These are phyloP conservation scores for Dolichopus griseipennis DNA, from an alignment of 2,888 invertebrate species.

Conservation along the genomic window DNA sequence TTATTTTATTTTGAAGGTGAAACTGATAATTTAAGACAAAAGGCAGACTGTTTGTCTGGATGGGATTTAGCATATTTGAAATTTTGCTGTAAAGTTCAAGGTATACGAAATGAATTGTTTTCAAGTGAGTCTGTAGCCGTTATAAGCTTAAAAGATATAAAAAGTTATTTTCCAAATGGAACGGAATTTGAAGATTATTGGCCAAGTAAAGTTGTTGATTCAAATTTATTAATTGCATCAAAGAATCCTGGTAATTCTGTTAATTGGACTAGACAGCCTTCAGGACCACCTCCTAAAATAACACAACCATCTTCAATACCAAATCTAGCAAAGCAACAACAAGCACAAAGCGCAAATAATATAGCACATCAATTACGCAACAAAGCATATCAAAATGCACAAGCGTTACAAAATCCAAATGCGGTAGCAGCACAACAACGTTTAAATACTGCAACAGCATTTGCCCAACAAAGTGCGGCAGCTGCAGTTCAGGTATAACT, in stretches of 20 bases:
- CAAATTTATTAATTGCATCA: slow-evolving; percentile 64
- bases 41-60: slow-evolving; percentile 77
- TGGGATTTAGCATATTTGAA: slow-evolving; percentile 90
- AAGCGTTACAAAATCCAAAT: slow-evolving; percentile 16
- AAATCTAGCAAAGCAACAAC: slow-evolving; percentile 31
- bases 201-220: slow-evolving; percentile 82
- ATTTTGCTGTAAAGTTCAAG: slow-evolving; percentile 91
- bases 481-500: slow-evolving; percentile 30
- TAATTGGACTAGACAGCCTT: slow-evolving; percentile 71
- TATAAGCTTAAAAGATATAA: slow-evolving; percentile 81
- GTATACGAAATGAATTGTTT: slow-evolving; percentile 82
- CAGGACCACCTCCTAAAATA: slow-evolving; percentile 55
- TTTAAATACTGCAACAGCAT: slow-evolving; percentile 37
- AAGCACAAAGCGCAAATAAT: slow-evolving; percentile 29
- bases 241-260: slow-evolving; percentile 51
- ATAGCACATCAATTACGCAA: slow-evolving; percentile 22
- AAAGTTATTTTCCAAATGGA: slow-evolving; percentile 81
- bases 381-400: slow-evolving; percentile 20
- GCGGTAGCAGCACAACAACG: slow-evolving; percentile 30
- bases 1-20: slow-evolving; percentile 79
- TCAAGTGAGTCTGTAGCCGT: slow-evolving; percentile 85
- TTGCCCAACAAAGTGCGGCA: slow-evolving; percentile 30
- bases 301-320: slow-evolving; percentile 29
- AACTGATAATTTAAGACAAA: slow-evolving; percentile 81
- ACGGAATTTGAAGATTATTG: slow-evolving; percentile 88